Percentiles rank a stretch among this genome's conserved stretches.
phyloP scores from a whole-genome alignment of 2,113 vertebrate genomes.

The Lagopus leucura region DNA sequence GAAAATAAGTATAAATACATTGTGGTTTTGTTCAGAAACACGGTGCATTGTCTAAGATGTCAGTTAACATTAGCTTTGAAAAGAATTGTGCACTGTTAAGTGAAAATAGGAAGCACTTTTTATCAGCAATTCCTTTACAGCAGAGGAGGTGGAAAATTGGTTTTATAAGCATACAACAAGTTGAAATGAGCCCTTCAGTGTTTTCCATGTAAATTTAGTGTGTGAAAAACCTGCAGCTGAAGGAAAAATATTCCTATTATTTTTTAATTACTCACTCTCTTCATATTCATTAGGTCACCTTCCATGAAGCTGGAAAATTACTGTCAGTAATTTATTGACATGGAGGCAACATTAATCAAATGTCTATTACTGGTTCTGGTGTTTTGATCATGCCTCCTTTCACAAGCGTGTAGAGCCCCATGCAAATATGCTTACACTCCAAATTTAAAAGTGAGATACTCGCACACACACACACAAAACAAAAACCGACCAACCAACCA shows the following conservation, averaged over 20 bases:
- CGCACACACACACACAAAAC: neutral
- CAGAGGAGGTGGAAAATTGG: conserved; percentile 2
- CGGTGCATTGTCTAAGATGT: neutral
- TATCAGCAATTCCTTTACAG: neutral
- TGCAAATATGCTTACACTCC: neutral
- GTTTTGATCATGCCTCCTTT: neutral
- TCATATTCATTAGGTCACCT: conserved; percentile 11
- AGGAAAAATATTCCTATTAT: neutral
- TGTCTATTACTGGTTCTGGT: neutral
- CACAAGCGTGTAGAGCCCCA: neutral
- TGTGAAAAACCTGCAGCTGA: neutral
- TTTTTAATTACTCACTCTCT: neutral
- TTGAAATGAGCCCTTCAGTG: conserved; percentile 28
- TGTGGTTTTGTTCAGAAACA: neutral
- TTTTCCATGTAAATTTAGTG: conserved; percentile 5
- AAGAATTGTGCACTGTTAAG: neutral
- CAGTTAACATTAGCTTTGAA: neutral
- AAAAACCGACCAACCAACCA: too few species aligned
- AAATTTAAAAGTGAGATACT: neutral
- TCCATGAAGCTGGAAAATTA: neutral
- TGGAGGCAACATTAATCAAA: neutral
- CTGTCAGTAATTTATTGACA: neutral
- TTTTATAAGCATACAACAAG: conserved; percentile 16
- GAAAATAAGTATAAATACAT: neutral
- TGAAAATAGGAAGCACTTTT: neutral